Base-by-base conservation (phyloP, 35 echinoderm and acorn worm genomes). In the Amphiura filiformis region DNA sequence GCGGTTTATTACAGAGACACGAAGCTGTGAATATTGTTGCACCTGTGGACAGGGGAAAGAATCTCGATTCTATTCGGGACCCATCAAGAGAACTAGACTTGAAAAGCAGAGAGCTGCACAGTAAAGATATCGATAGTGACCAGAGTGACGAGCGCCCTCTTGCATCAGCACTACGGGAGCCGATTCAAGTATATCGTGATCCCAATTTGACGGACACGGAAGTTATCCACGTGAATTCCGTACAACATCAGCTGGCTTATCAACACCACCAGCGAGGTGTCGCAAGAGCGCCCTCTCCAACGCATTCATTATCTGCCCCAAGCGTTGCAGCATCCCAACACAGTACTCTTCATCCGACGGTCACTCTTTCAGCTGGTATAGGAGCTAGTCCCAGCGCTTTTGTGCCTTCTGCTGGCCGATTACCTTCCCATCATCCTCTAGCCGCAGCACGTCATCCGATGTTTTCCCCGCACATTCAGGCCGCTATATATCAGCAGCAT, bases 151-250 rank as follows among this genome's bases (percentile, higher is more conserved):
- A 65, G 32, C 44, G 41, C 61, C 80, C 76, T 77, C 82, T 35
- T 47, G 89, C 77, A 31, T 78, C 75, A 79, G 76, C 75, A 37
- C 39, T 39, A 28, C 49, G 61, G 61, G 89, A 85, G 38, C 82
- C 96, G 77, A 90, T 99, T 5, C 70, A 93, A 79, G 96, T 99
- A 11, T 99, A 95, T 65, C 89, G 96, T 14, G 96, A 99, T 77
- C 96, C 96, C 5, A 99, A 84, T 70, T 78, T 99, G 78, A 86
- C 39, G 35, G 96, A 99, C 77, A 90, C 88, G 52, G 77, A 87
- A 32, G 96, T 99, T 1, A 99, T 78, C n/a, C 93, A 99, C 38
- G 90, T 99, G 28, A 87, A 94, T 81, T 99, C 96, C 39, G 91
- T 99, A 31, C 96, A 99, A 42, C 96, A 99, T 65, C 88, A 91